Conservation (phyloP, 2,797 vertebrate genomes). For the Carapus acus region DNA sequence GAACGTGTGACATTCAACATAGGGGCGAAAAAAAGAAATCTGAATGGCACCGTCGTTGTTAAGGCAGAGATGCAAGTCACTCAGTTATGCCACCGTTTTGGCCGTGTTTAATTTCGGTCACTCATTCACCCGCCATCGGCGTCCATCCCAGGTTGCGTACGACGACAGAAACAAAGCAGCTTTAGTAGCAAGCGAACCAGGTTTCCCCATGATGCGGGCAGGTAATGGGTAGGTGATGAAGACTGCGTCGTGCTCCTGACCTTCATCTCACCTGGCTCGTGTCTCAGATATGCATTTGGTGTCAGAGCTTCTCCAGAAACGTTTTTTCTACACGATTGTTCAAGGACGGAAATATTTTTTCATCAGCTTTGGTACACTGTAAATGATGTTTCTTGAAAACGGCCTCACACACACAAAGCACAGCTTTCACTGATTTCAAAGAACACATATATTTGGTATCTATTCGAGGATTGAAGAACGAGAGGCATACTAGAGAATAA, state of each 20-base stretch:
- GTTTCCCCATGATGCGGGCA: constrained; percentile 26
- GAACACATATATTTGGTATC: constrained; percentile 55
- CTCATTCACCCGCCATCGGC: constrained; percentile 36
- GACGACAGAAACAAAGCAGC: constrained; percentile 46
- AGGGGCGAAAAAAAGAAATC: neutral
- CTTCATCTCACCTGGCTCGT: constrained; percentile 31
- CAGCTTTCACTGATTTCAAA: constrained; percentile 58
- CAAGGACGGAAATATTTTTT: constrained; percentile 56
- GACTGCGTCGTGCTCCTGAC: constrained; percentile 38
- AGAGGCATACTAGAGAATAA: constrained; percentile 58
- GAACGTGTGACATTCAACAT: neutral
- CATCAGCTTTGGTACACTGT: constrained; percentile 67
- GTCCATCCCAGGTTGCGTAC: constrained; percentile 40
- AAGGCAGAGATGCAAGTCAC: constrained; percentile 3
- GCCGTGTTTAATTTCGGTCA: constrained; percentile 16
- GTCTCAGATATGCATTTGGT: constrained; percentile 51
- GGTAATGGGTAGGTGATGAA: constrained; percentile 15
- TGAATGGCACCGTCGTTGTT: neutral
- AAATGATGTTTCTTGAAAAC: constrained; percentile 59
- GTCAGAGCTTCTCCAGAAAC: constrained; percentile 42
- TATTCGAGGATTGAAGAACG: constrained; percentile 55
- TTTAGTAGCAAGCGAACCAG: constrained; percentile 43
- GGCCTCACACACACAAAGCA: constrained; percentile 53
- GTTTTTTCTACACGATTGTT: constrained; percentile 50
- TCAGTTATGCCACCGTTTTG: constrained; percentile 48